These are phyloP conservation scores for Rhynchomys soricoides DNA, from an alignment of 2,113 vertebrate species.

Conservation along the genomic window DNA sequence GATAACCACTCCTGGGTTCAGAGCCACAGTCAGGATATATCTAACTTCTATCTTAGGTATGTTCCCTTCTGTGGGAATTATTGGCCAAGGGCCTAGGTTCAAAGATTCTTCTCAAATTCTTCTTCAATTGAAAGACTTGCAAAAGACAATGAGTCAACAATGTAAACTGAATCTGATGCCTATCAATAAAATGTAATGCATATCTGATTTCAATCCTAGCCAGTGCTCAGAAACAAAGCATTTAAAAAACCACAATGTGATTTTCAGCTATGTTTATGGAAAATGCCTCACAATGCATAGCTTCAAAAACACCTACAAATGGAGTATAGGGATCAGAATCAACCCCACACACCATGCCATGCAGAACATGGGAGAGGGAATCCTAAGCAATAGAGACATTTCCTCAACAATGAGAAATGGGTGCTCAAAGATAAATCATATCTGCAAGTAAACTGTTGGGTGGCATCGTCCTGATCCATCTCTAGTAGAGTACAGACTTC, in stretches of 20 bases:
- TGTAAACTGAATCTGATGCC: neutral
- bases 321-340: neutral
- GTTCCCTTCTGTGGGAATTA: neutral
- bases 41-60: neutral
- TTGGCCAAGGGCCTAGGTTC: neutral
- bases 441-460: neutral
- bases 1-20: neutral
- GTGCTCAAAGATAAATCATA: neutral
- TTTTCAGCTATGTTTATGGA: neutral
- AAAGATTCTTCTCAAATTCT: neutral
- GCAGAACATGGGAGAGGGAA: neutral
- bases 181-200: neutral
- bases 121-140: neutral
- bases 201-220: neutral
- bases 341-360: neutral
- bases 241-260: neutral
- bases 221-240: neutral
- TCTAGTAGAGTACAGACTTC: neutral
- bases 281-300: neutral
- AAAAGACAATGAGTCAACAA: neutral
- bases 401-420: neutral
- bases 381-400: neutral
- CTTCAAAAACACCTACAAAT: neutral
- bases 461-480: no score
- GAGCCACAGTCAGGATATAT: neutral